Base-by-base conservation (phyloP, 2,888 invertebrate species). In the Achlya flavicornis region DNA sequence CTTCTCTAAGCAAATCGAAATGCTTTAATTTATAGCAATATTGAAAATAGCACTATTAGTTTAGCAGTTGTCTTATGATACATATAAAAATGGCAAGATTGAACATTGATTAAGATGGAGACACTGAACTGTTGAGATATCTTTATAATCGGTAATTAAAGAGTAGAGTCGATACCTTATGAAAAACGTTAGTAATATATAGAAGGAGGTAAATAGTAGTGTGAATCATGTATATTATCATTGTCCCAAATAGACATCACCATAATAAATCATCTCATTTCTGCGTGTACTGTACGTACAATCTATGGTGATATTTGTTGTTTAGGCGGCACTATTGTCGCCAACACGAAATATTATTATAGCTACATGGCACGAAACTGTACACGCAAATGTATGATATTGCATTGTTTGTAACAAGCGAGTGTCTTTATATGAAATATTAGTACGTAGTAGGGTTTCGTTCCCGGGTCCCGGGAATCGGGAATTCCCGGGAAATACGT, bases 311-410 rank as follows among this genome's bases (percentile, higher is more conserved):
- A 10, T 53, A 53, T 53, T 53, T 53, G 26, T 26, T 26, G 26
- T 26, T 26, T 19, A 10, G 53, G 53, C 53, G 19, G 10, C 19
- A 53, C 53, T 19, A 53, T 53, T 53, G 53, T 53, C 53, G 53
- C 19, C 53, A 19, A 53, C 48, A 48, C 19, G 53, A 53, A 53
- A 53, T 53, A 53, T 53, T 53, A 53, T 53, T 53, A 53, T 53
- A 14, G 53, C 19, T 1, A 53, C 19, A 19, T 53, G 53, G 10
- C 53, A 53, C 53, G 53, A 53, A 7, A 53, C 10, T 8, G 19
- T 19, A 19, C 53, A 53, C 16, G 53, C 16, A 53, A 16, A 19
- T 10, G 6, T 53, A 53, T 19, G 16, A 53, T 7, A 53, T 53
- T 53, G 16, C 1, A 19, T 53, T 53, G 53, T 53, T 53, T 53